Percentiles rank a stretch among this genome's conserved stretches.
Conservation (phyloP, 1,140 invertebrate species). For the Bombus soroeensis region DNA sequence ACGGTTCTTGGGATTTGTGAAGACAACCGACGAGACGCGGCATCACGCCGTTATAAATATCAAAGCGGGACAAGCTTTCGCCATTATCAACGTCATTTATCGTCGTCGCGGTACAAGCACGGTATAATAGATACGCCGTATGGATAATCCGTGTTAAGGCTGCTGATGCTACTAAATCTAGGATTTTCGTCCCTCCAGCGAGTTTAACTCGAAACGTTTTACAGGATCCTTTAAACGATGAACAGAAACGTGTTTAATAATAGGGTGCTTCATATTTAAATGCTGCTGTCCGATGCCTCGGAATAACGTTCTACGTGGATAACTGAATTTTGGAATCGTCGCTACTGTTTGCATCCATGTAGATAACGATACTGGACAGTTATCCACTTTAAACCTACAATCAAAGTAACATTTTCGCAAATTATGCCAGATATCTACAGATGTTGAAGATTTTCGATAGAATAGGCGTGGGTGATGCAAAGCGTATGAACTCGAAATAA, state of each 20-base stretch:
- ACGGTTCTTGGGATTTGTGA: constrained; percentile 26
- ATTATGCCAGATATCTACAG: neutral
- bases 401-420: neutral
- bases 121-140: constrained; percentile 4
- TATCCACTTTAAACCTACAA: neutral
- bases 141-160: constrained; percentile 20
- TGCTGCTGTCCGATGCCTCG: neutral
- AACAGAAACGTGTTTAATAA: neutral
- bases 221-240: neutral
- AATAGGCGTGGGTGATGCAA: neutral
- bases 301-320: neutral
- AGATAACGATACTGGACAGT: neutral
- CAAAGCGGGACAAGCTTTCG: constrained; percentile 17
- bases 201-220: neutral
- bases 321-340: neutral
- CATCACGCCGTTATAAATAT: constrained; percentile 48
- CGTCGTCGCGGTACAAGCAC: constrained; percentile 15
- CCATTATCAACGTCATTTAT: constrained; percentile 44
- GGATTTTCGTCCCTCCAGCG: neutral
- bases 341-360: neutral
- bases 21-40: neutral
- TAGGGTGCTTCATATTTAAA: neutral
- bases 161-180: constrained; percentile 8
- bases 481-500: neutral
- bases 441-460: neutral